Percentiles rank a stretch among this genome's conserved stretches.
These are phyloP conservation scores for Mustela nigripes DNA, from an alignment of 2,113 vertebrate species.

Conservation along the genomic window DNA sequence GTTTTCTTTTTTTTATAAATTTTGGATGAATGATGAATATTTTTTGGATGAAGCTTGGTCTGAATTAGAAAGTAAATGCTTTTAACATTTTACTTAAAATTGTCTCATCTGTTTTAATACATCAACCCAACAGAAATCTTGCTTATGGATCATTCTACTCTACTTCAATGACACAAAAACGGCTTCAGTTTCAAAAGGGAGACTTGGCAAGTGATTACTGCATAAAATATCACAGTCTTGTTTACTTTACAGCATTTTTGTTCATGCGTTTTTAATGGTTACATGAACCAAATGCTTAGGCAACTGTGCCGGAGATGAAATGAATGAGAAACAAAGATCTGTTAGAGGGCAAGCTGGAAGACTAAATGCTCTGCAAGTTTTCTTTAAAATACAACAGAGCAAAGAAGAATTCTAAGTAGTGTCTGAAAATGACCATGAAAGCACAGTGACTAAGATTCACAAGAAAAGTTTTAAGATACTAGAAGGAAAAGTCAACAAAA, in stretches of 20 bases:
- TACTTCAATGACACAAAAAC: conserved; percentile 75
- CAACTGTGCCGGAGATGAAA: conserved; percentile 54
- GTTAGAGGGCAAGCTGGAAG: conserved; percentile 55
- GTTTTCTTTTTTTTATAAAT: conserved; percentile 42
- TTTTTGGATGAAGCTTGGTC: conserved; percentile 71
- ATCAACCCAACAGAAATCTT: conserved; percentile 77
- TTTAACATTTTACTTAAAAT: conserved; percentile 79
- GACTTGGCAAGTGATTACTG: conserved; percentile 75
- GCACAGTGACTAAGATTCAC: neutral
- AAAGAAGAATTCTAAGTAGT: conserved; percentile 9
- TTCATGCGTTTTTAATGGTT: conserved; percentile 78
- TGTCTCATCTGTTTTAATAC: conserved; percentile 82
- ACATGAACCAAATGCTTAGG: conserved; percentile 77
- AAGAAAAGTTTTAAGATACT: conserved; percentile 12
- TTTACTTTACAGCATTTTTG: conserved; percentile 77
- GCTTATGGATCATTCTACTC: conserved; percentile 77
- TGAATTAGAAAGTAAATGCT: conserved; percentile 74
- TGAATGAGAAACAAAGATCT: conserved; percentile 59
- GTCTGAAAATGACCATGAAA: conserved; percentile 34
- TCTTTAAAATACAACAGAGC: conserved; percentile 68
- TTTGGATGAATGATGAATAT: conserved; percentile 61
- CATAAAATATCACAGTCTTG: conserved; percentile 73
- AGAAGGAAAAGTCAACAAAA: conserved; percentile 50
- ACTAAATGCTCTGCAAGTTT: conserved; percentile 68
- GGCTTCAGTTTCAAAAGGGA: conserved; percentile 80